Evolutionary conservation across 2,888 invertebrate species (phyloP).

Genomic region (Drosophila acutilabella): DNA sequence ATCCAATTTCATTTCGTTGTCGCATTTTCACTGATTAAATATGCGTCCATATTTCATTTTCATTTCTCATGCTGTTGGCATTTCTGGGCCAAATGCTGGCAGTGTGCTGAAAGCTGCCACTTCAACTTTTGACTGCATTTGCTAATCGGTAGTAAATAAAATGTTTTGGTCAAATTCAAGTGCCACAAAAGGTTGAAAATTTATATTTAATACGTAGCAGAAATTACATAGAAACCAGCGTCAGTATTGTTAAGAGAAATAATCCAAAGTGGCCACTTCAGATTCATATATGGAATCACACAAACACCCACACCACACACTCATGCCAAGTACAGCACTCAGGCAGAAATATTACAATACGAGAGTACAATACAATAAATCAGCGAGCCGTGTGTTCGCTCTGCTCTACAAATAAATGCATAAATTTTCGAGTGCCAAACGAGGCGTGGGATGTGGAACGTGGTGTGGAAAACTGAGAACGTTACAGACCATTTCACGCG

Average conservation of each 20-base stretch:
- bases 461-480: constrained; percentile 9
- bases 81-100: constrained; percentile 21
- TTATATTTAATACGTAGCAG: constrained; percentile 6
- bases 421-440: constrained; percentile 71
- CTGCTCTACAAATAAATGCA: constrained; percentile 69
- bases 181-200: constrained; percentile 10
- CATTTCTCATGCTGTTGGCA: constrained; percentile 11
- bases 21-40: constrained; percentile 55
- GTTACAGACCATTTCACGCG: constrained; percentile 67
- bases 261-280: constrained; percentile 64
- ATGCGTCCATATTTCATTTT: constrained; percentile 49
- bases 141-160: constrained; percentile 54
- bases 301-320: constrained; percentile 12
- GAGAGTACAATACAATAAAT: constrained; percentile 72
- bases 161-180: constrained; percentile 25
- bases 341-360: constrained; percentile 62
- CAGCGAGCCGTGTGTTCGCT: constrained; percentile 49
- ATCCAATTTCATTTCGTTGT: constrained; percentile 48
- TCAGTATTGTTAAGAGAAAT: constrained; percentile 9
- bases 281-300: constrained; percentile 54
- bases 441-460: background rate
- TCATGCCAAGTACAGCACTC: constrained; percentile 47
- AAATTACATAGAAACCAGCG: constrained; percentile 33
- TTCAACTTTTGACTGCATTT: constrained; percentile 29
- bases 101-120: constrained; percentile 26